phyloP scores from a whole-genome alignment of 2,113 vertebrate species.

The Stegastes partitus region DNA sequence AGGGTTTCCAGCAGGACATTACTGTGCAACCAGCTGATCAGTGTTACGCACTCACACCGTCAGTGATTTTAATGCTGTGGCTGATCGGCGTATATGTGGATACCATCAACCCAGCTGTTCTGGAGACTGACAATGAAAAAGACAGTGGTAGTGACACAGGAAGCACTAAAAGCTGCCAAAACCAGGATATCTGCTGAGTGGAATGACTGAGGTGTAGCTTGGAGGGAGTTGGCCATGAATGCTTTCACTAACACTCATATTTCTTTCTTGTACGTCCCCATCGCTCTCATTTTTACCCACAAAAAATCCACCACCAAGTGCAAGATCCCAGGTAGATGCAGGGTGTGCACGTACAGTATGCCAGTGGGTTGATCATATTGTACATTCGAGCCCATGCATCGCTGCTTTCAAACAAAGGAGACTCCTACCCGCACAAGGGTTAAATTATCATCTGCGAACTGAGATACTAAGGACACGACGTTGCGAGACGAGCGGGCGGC shows the following conservation, averaged over 20 bases:
- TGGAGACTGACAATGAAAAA: slow-evolving; percentile 5
- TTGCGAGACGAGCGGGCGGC: slow-evolving; percentile 49
- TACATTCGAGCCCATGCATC: slow-evolving; percentile 1
- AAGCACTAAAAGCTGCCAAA: slow-evolving; percentile 1
- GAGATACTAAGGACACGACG: slow-evolving; percentile 75
- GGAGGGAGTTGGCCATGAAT: neutral
- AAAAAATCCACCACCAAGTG: neutral
- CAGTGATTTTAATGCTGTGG: no score
- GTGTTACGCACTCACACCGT: no score
- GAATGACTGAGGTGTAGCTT: neutral
- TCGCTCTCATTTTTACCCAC: no score
- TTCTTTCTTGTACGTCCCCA: no score
- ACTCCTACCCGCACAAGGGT: slow-evolving; percentile 81
- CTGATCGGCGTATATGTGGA: no score
- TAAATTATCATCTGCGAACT: slow-evolving; percentile 82
- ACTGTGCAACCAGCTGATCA: no score
- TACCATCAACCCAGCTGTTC: slow-evolving; percentile 18
- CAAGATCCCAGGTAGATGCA: neutral
- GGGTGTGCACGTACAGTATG: neutral
- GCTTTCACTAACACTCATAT: neutral
- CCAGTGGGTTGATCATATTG: neutral
- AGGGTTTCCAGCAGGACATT: no score
- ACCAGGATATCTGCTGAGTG: neutral
- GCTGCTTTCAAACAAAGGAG: slow-evolving; percentile 3
- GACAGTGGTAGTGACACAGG: neutral